Base-by-base conservation (phyloP, 2,113 vertebrate genomes). In the Hippocampus zosterae region DNA sequence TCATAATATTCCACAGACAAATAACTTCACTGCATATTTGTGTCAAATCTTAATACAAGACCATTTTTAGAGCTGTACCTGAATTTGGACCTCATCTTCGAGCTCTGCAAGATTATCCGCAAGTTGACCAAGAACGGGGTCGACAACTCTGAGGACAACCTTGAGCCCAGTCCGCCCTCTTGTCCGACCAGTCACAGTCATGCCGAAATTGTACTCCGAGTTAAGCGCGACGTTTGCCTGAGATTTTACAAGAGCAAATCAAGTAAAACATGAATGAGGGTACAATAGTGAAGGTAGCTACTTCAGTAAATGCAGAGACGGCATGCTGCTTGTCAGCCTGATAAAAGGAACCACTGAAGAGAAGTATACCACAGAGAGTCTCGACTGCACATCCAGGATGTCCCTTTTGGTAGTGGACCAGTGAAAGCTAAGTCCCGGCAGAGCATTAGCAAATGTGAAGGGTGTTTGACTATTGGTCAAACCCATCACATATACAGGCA, bases 381-480 rank as follows among this genome's bases (percentile, higher is more conserved):
- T 91, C 5, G 95, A 91, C 70, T 88, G 89, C 55, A 98, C 67
- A 57, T 97, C 95, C 83, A 99, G 84, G 55, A 93, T 91, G 70
- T 98, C 95, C 71, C 95, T 92, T 85, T 96, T 98, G 19, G 91
- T 95, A 76, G 95, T 95, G 37, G 94, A 93, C 97, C 97, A 99
- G 66, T 95, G 93, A 87, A 99, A 98, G 0, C 88, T 93, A 67
- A 99, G 87, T 2, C 92, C 91, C 0, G 96, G 97, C 3, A 95
- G 3, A 0, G 95, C 93, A 3, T 85, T 96, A 41, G 93, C 97
- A 66, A 99, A 98, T 3, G 95, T 94, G 81, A 99, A 98, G n/a
- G 96, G 97, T 1, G 93, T 96, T 86, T 96, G 95, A 69, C 81
- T 94, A 74, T 89, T 96, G 76, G 94, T 96, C 73, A 96, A 89